Evolutionary conservation across 2,888 invertebrate species (phyloP), one percentile per base, ranked within the genome.

Genomic region (Micoletzkya japonica): DNA sequence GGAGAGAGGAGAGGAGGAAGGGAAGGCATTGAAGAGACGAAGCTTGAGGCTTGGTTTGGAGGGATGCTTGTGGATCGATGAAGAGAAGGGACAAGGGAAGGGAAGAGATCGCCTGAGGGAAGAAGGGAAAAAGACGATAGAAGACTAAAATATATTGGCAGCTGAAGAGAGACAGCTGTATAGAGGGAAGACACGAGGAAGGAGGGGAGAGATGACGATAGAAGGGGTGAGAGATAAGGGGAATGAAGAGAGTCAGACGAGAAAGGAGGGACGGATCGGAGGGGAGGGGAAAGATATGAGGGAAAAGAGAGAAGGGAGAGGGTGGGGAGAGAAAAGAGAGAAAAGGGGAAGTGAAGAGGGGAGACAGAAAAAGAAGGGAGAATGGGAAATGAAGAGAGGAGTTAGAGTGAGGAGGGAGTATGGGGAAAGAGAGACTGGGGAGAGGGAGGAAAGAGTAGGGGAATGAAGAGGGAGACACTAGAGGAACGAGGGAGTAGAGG

Each of bases 241-340:
- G 34, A 24, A 7, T 24, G 59, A 17, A 58, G 59, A 50, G 63
- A 50, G 28, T 30, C 24, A 26, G 58, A 7, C 32, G 61, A n/a
- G 54, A 64, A 7, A 26, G 10, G 52, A 34, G 34, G 32, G 44
- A 39, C 4, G 34, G 44, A 26, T 4, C 4, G 14, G 63, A 32
- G 34, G 34, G 20, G 50, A 10, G 4, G 58, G 30, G 60, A 60
- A 28, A 60, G 7, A 24, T 6, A 14, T 7, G 26, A 39, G 26
- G 14, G 44, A 39, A 34, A 17, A 58, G 36, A 68, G 68, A 24
- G 66, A 17, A 26, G 39, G 37, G 20, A 56, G 52, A 56, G 56
- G 54, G 54, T 36, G 30, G 56, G n/a, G 24, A 44, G 56, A 36
- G 49, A 34, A 39, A 49, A 17, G 58, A 57, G 57, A 58, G 58